These are phyloP conservation scores for Amniataba percoides DNA, from an alignment of 2,797 vertebrate genomes.

Conservation along the genomic window DNA sequence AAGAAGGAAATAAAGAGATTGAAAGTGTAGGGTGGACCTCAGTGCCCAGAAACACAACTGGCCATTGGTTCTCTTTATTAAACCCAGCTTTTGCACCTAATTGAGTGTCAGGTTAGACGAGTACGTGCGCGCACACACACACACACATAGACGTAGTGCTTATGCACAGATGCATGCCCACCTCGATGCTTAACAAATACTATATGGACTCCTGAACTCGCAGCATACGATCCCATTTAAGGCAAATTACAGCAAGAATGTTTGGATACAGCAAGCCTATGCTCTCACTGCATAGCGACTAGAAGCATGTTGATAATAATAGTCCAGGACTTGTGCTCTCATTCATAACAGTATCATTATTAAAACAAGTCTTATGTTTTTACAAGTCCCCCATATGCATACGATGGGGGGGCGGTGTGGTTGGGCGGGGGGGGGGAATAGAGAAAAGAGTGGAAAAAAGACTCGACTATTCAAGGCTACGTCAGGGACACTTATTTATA, in stretches of 20 bases:
- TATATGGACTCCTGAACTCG: constrained; percentile 41
- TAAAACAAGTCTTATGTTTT: constrained; percentile 78
- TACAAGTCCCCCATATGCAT: constrained; percentile 53
- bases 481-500: constrained; percentile 51
- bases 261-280: constrained; percentile 55
- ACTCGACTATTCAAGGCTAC: constrained; percentile 44
- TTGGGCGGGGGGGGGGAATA: constrained; percentile 32
- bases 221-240: constrained; percentile 69
- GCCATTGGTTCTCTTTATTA: constrained; percentile 78
- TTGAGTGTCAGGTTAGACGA: constrained; percentile 63
- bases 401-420: constrained; percentile 3
- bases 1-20: constrained; percentile 60
- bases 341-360: constrained; percentile 71
- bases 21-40: constrained; percentile 54
- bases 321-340: constrained; percentile 55
- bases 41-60: constrained; percentile 81
- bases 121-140: neutral
- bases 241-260: constrained; percentile 65
- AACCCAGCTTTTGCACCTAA: constrained; percentile 70
- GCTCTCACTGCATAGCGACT: constrained; percentile 61
- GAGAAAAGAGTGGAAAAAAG: constrained; percentile 21
- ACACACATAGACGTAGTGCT: neutral
- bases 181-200: constrained; percentile 38
- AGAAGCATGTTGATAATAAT: constrained; percentile 71
- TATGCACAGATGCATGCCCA: constrained; percentile 42